These are phyloP conservation scores for Ophion ventricosus DNA, from an alignment of 2,888 invertebrate genomes.

Conservation along the genomic window DNA sequence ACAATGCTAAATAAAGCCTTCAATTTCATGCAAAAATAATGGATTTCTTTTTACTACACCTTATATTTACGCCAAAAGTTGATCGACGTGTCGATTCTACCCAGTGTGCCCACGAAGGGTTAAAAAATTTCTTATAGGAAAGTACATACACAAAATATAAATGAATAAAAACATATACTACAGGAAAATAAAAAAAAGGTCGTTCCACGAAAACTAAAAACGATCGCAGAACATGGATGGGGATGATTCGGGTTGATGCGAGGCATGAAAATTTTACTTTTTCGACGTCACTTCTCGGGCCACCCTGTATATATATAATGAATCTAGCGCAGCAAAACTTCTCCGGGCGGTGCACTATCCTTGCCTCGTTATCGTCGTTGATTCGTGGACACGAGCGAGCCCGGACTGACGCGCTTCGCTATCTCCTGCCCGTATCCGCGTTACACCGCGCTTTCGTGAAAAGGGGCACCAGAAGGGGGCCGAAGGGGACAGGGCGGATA, in stretches of 20 bases:
- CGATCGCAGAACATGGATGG: no score
- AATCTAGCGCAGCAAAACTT: conserved; percentile 15
- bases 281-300: background rate
- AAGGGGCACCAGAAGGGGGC: background rate
- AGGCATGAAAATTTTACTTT: background rate
- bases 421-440: conserved; percentile 63
- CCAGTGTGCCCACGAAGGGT: no score
- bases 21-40: no score
- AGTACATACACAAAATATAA: no score
- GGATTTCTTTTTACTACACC: no score
- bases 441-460: conserved; percentile 38
- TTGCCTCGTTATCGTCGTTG: conserved; percentile 50
- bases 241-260: background rate
- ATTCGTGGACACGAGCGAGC: conserved; percentile 46
- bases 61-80: no score
- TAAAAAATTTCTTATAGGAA: no score
- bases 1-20: no score
- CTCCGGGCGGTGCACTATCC: conserved; percentile 45
- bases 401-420: conserved; percentile 42
- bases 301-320: background rate
- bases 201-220: no score
- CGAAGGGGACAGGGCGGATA: background rate
- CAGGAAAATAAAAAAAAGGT: no score
- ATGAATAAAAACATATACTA: no score
- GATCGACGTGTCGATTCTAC: no score